Evolutionary conservation across 2,113 vertebrate genomes (phyloP).

Genomic region (Pachycephala philippinensis): DNA sequence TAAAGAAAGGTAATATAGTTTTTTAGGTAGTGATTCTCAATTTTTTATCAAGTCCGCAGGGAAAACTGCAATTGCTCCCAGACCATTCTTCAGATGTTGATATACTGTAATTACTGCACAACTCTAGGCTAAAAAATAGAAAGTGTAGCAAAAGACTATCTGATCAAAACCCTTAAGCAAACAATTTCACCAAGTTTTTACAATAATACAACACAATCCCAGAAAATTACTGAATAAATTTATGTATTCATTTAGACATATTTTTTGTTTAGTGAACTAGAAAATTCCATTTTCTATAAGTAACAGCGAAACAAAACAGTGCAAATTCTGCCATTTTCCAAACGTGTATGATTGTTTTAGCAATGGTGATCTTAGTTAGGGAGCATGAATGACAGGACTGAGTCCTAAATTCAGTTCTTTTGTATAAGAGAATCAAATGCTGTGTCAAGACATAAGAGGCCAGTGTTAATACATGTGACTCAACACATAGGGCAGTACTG

Average conservation of each 20-base stretch:
- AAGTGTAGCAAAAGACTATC: background rate
- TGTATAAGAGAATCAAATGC: background rate
- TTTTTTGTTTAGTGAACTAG: background rate
- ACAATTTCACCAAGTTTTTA: background rate
- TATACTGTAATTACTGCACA: slow-evolving; percentile 46
- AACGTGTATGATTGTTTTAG: background rate
- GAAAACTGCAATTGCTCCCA: slow-evolving; percentile 29
- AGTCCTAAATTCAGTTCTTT: background rate
- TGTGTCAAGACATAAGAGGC: background rate
- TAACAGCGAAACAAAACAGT: background rate
- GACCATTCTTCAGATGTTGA: slow-evolving; percentile 5
- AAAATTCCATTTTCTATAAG: background rate
- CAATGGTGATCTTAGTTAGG: background rate
- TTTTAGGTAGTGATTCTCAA: slow-evolving; percentile 23
- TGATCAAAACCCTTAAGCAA: background rate
- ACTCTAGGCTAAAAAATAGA: background rate
- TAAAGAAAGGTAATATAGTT: slow-evolving; percentile 30
- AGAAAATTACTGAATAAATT: background rate
- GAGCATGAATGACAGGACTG: background rate
- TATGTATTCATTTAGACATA: background rate
- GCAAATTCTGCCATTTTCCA: background rate
- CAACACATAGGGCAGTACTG: background rate
- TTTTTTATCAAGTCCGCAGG: slow-evolving; percentile 39
- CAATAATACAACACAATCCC: background rate
- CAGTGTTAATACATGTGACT: background rate